These are phyloP conservation scores for Nothocercus julius DNA, from an alignment of 2,113 vertebrate genomes.

Conservation along the genomic window DNA sequence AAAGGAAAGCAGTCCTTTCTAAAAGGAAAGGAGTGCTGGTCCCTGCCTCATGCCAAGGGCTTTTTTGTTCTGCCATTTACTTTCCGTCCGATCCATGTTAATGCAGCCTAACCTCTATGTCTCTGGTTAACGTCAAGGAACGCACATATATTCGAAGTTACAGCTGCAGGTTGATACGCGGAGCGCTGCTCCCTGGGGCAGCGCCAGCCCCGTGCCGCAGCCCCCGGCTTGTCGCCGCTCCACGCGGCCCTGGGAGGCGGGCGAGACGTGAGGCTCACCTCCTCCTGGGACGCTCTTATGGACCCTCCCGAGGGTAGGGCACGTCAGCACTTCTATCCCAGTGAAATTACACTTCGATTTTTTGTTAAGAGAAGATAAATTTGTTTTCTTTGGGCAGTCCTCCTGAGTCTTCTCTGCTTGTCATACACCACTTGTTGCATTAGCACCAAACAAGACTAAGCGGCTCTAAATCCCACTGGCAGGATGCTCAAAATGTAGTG, in stretches of 20 bases:
- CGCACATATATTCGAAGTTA: not conserved
- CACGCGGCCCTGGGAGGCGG: not conserved
- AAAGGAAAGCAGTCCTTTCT: not conserved
- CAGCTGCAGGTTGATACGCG: not conserved
- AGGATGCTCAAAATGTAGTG: not conserved
- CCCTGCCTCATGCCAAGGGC: accelerated
- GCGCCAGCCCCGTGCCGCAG: not conserved
- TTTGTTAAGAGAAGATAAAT: not conserved
- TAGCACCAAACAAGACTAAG: not conserved
- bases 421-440: not conserved
- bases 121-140: not conserved
- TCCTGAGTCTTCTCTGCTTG: not conserved
- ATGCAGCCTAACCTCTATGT: not conserved
- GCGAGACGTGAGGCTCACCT: not conserved
- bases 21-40: not conserved
- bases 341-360: not conserved
- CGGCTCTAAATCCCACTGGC: not conserved
- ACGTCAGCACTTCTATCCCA: not conserved
- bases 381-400: not conserved
- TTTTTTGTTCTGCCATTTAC: not conserved
- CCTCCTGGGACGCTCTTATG: not conserved
- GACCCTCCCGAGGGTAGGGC: not conserved
- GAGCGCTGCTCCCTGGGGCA: not conserved
- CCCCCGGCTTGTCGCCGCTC: not conserved
- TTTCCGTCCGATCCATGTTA: not conserved